Base-by-base conservation (phyloP, 1,140 invertebrate genomes). In the Octopus bimaculoides region DNA sequence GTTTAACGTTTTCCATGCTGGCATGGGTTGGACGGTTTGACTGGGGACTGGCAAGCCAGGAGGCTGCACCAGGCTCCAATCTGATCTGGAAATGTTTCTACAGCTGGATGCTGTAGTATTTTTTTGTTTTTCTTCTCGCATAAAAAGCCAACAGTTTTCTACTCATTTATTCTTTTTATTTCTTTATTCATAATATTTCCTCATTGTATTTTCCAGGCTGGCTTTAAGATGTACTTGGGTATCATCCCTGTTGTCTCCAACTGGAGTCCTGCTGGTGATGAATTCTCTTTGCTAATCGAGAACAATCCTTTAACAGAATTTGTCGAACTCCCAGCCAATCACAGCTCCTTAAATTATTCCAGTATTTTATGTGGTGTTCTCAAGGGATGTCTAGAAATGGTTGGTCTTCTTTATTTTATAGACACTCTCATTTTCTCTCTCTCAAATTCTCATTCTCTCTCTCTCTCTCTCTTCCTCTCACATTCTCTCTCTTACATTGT, bases 291-390 rank as follows among this genome's bases (percentile, higher is more conserved):
- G 5, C 93, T 96, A 1, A 94, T 99, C 88, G 98, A 99, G 82
- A 93, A 94, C 55, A 99, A 98, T 92, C 98, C 98, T 0, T 89
- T 99, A 17, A 97, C 95, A n/a, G 98, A 99, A 90, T 98, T 99
- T 93, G 97, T 99, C 5, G 98, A 99, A 91, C 92, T 99, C 83
- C 98, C 98, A 6, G 97, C 98, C 87, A 92, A 95, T 75, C 94
- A 93, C 86, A 90, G 92, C 66, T 93, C 93, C 85, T 91, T 99
- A 0, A 96, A 97, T 87, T 99, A 99, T 89, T 98, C 96, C 82
- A 97, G 97, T 89, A 92, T 99, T 75, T 92, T 99, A 56, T 95
- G 96, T 84, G 98, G 98, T 20, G 95, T 96, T 12, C 80, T 91
- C 5, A 87, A 88, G 85, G 98, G 98, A 75, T 97, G 97, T 61